Evolutionary conservation across 2,888 invertebrate species (phyloP), one percentile per base, ranked within the genome.

Genomic region (Nycteola revayana): DNA sequence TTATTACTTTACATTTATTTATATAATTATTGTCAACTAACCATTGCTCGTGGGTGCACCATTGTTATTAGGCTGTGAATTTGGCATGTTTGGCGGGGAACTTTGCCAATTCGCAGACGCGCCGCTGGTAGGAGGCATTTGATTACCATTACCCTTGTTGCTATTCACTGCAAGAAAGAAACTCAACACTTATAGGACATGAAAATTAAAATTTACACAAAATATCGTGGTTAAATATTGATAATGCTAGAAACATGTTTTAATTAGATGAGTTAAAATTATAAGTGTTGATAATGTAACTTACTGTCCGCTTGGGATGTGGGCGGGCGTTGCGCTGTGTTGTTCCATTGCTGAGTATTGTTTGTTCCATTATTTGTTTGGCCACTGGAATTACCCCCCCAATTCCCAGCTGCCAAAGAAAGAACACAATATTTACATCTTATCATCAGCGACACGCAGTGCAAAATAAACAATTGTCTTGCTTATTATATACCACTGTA

Each of bases 321-420:
- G 45, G 89, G 89, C 55, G 90, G 89, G 42, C 89, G 80, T 60
- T 89, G 89, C 50, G 77, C 79, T 49, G 80, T 66, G 60, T 71
- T 88, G 66, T 81, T 85, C 90, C 90, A 89, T 72, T 88, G 89
- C 70, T 86, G 85, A 75, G 82, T 77, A 82, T 80, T 85, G 75
- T 79, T 82, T 50, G 84, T 66, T 53, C 77, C 77, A 67, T 76
- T 84, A 73, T 79, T 85, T 42, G 81, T 67, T 70, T 82, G 85
- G 59, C 79, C 82, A 63, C 80, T 75, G 54, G 82, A 78, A 69
- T 75, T 82, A 56, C 80, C 77, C 63, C 87, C 86, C 89, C 89
- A 90, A 69, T 85, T 88, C 60, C 83, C 89, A 71, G 86, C 84
- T 84, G 75, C 58, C 53, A 63, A 69, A 60, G 43, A 57, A 70